Percentiles rank a stretch among this genome's conserved stretches.
Evolutionary conservation across 2,797 vertebrate species (phyloP).

Genomic region (Helarctos malayanus): DNA sequence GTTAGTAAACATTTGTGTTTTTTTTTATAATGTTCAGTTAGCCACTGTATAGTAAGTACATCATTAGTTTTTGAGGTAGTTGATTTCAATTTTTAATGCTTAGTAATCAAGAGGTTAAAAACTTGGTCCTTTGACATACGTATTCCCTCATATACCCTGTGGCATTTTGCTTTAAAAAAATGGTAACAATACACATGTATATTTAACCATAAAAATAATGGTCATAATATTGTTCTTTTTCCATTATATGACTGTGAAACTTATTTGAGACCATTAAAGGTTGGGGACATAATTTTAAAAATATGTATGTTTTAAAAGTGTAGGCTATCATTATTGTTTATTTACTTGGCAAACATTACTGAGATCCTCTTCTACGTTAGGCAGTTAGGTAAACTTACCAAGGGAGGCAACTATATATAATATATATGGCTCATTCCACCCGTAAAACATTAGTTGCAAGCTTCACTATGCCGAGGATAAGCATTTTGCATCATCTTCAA

Average conservation of each 20-base stretch:
- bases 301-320: not conserved
- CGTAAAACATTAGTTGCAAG: constrained; percentile 18
- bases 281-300: not conserved
- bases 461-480: not conserved
- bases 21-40: no score
- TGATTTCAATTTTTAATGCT: not conserved
- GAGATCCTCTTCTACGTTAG: not conserved
- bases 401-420: constrained; percentile 1
- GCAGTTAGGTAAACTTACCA: constrained; percentile 18
- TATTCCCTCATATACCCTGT: not conserved
- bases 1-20: not conserved
- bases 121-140: not conserved
- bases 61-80: not conserved
- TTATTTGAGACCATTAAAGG: constrained; percentile 17
- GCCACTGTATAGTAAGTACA: no score
- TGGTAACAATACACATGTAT: not conserved
- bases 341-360: constrained; percentile 24
- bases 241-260: not conserved
- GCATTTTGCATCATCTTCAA: constrained; percentile 45
- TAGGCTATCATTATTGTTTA: not conserved
- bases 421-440: not conserved
- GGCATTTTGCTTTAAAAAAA: not conserved
- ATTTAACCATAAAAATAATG: not conserved
- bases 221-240: not conserved
- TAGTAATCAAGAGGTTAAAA: not conserved